Evolutionary conservation across 1,140 invertebrate genomes (phyloP).

Genomic region (Drosophila lowei): DNA sequence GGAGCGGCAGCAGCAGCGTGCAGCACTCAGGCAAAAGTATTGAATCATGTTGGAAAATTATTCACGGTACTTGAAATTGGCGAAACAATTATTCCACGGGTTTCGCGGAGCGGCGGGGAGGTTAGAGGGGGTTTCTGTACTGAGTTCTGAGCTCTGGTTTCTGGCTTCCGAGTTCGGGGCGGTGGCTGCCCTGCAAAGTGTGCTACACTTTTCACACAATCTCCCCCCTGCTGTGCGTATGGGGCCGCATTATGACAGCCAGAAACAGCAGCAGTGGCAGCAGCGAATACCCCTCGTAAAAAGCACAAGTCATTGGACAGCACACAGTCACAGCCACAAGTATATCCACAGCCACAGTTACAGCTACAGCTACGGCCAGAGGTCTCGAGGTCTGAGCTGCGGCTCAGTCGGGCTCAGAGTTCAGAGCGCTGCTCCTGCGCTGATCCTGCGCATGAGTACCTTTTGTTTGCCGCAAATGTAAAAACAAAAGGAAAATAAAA

Average conservation of each 20-base stretch:
- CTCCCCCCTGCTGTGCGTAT: constrained; percentile 47
- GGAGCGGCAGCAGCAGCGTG: constrained; percentile 25
- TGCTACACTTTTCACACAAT: constrained; percentile 67
- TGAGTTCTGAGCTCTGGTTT: neutral
- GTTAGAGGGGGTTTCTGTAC: constrained; percentile 12
- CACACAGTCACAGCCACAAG: constrained; percentile 22
- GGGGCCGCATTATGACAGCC: constrained; percentile 69
- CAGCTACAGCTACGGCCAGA: constrained; percentile 11
- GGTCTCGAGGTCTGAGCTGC: constrained; percentile 22
- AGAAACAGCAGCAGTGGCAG: constrained; percentile 24
- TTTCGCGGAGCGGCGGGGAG: neutral
- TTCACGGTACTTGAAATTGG: constrained; percentile 80
- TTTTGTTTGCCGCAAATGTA: constrained; percentile 78
- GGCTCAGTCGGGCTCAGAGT: constrained; percentile 67
- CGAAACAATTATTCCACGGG: constrained; percentile 75
- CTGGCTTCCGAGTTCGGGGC: constrained; percentile 20
- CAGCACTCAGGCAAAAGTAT: constrained; percentile 68
- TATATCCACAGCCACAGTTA: constrained; percentile 6
- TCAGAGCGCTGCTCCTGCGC: constrained; percentile 65
- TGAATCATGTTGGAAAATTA: constrained; percentile 80
- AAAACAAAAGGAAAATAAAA: constrained; percentile 68
- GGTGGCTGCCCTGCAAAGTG: constrained; percentile 61
- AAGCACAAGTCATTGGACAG: constrained; percentile 76
- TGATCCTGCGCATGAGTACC: constrained; percentile 78
- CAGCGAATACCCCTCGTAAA: constrained; percentile 41